Percentiles rank a stretch among this genome's conserved stretches.
Evolutionary conservation across 2,888 invertebrate genomes (phyloP).

Genomic region (Nemotelus nigrinus): DNA sequence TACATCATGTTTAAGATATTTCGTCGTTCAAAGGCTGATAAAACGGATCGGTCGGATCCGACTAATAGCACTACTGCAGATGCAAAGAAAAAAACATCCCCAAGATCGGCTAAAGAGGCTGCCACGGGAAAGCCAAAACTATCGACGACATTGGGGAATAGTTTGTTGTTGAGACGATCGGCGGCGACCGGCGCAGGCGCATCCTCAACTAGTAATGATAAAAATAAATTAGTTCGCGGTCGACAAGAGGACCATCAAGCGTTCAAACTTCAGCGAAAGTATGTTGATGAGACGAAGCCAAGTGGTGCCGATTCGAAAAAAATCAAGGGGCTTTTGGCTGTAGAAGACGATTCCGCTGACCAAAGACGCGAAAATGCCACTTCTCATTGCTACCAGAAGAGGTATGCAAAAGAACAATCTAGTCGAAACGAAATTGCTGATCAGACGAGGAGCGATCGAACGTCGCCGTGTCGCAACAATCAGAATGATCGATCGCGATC

Average conservation of each 20-base stretch:
- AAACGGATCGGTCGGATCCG: conserved; percentile 19
- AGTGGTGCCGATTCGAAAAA: no score
- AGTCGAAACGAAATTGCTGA: conserved; percentile 50
- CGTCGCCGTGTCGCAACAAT: conserved; percentile 35
- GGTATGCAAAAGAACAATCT: conserved; percentile 42
- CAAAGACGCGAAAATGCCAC: conserved; percentile 10
- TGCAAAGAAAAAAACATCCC: conserved; percentile 4
- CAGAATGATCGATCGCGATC: conserved; percentile 48
- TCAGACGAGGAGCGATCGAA: conserved; percentile 43
- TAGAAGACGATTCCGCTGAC: conserved; percentile 26
- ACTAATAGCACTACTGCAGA: conserved; percentile 17
- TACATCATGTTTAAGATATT: conserved; percentile 59
- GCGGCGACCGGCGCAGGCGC: conserved; percentile 35
- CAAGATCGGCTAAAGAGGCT: conserved; percentile 52
- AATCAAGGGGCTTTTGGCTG: conserved; percentile 2
- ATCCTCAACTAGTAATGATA: conserved; percentile 34
- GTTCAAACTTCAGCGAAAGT: background rate
- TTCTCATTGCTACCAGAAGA: background rate
- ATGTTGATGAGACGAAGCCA: background rate
- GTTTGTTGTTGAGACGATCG: conserved; percentile 1
- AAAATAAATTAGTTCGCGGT: conserved; percentile 44
- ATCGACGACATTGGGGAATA: conserved; percentile 39
- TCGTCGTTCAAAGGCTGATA: conserved; percentile 55
- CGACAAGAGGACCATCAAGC: conserved; percentile 8
- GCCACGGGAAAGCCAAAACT: conserved; percentile 46